A percentile compares a stretch with the other conserved stretches of the same genome.
Evolutionary conservation across 2,113 vertebrate species (phyloP).

Genomic region (Bombycilla garrulus): DNA sequence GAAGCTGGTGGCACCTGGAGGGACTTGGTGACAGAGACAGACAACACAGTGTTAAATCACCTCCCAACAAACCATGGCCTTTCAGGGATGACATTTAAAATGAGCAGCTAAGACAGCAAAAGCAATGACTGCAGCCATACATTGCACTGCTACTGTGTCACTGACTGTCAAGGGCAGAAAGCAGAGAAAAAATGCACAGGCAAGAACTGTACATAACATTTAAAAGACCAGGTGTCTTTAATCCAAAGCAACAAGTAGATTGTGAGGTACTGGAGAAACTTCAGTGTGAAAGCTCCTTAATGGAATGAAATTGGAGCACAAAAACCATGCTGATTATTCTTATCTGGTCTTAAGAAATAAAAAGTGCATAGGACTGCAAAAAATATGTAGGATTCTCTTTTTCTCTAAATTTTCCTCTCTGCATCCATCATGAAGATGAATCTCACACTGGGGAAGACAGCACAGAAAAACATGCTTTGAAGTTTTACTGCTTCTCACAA

Average conservation of each 20-base stretch:
- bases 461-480: not conserved
- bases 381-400: not conserved
- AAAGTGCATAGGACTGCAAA: not conserved
- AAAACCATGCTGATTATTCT: not conserved
- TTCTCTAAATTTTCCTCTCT: not conserved
- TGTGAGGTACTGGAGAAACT: not conserved
- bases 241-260: not conserved
- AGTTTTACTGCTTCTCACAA: not conserved
- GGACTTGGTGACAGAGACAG: not conserved
- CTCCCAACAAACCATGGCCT: not conserved
- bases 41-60: not conserved
- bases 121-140: not conserved
- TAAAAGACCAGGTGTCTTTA: not conserved
- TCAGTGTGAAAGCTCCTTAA: not conserved
- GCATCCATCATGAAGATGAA: not conserved
- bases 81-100: not conserved
- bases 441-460: not conserved
- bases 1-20: not conserved
- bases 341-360: not conserved
- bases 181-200: accelerated
- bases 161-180: not conserved
- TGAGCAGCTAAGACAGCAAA: not conserved
- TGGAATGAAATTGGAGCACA: not conserved
- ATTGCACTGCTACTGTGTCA: not conserved
- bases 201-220: not conserved